Evolutionary conservation across 2,113 vertebrate species (phyloP), one percentile per base, ranked within the genome.

Genomic region (Poeciliopsis occidentalis): DNA sequence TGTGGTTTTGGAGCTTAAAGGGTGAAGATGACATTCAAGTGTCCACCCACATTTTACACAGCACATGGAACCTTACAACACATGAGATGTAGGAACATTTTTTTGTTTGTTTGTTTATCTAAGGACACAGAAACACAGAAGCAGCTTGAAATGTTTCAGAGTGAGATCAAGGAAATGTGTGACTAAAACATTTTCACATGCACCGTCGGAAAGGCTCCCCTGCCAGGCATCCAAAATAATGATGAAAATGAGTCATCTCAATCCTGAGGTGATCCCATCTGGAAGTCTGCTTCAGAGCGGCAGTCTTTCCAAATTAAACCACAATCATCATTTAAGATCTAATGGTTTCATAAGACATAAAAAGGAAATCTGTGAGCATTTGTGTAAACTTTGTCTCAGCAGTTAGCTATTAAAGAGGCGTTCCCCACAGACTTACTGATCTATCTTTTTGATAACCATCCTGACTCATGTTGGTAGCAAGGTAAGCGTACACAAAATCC

Each of bases 181-280:
- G 66, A 85, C 65, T 71, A 64, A 60, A 80, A 60, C 11, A 39
- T 80, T 65, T 80, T 31, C 64, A 27, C 24, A 65, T 71, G 34
- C 80, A 88, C 67, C 71, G 37, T 65, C 32, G 30, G 64, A 74
- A 84, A 72, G 34, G 30, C 65, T 69, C 60, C 34, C 30, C 13
- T 0, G 31, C 75, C 17, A n/a, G 79, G 80, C 76, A 80, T 85
- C 22, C 22, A 57, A n/a, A 71, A 75, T 79, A 72, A 79, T 81
- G 75, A 67, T 69, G 63, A 79, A 85, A 87, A 84, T 84, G 75
- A 88, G 84, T 92, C 81, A 87, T 87, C 66, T 12, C 39, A 82
- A 78, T n/a, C 67, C 29, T 37, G 30, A 86, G 80, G 84, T 87
- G 79, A 88, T 82, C 69, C 84, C 87, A 90, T 90, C 83, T 92